Base-by-base conservation (phyloP, 1,140 invertebrate species). In the Cyphomyrmex costatus region DNA sequence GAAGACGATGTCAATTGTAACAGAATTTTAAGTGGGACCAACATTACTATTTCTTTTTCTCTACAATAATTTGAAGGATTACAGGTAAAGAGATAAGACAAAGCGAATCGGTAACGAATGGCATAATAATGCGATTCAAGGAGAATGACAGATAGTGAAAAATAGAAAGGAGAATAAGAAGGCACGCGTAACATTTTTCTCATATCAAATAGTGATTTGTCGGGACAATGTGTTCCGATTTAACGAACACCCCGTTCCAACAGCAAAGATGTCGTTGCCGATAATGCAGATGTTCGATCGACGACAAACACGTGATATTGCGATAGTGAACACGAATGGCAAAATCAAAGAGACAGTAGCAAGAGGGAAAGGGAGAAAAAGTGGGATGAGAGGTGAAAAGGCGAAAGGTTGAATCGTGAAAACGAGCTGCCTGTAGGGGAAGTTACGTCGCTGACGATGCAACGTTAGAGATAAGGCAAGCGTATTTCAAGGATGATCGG, bases 231-330 rank as follows among this genome's bases (percentile, higher is more conserved):
- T 76, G 73, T 89, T 74, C 80, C 76, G 88, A 92, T 89, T 91
- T 92, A 91, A 92, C 89, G 86, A 92, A 91, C 89, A 85, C 60
- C 42, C 68, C 51, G 61, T 58, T 24, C 33, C 33, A 49, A 79
- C 27, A 51, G 82, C 42, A 19, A 79, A 86, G 88, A 92, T 92
- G 80, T 76, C 65, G 74, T 12, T 66, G 30, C 14, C 68, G 85
- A 90, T 90, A 92, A 90, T 85, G 86, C 90, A 89, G 88, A 91
- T 92, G 91, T 92, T 91, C 83, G 51, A 87, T 88, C 58, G 78
- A 61, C 61, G 61, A 83, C 65, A 70, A 91, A 89, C 86, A 86
- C 60, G 70, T 82, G 84, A 90, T 63, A 51, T 87, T 70, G 70
- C 79, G 78, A 87, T 90, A 84, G 71, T 33, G 27, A 51, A 74